Base-by-base conservation (phyloP, 2,888 invertebrate genomes). In the Plebejus anna region DNA sequence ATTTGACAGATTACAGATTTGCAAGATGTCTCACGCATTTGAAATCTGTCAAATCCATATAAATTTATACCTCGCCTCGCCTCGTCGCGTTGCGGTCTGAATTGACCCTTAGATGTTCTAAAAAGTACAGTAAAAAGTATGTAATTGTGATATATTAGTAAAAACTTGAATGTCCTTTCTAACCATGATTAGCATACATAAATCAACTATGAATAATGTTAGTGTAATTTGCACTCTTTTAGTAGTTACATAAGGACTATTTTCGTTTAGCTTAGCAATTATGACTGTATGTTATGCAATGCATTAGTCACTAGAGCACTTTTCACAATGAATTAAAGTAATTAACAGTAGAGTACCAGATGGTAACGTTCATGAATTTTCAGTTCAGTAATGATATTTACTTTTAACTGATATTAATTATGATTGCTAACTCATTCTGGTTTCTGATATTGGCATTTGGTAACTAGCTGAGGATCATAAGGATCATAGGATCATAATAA, bases 251-350 rank as follows among this genome's bases (percentile, higher is more conserved):
- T 73, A 55, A 55, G 32, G 51, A 32, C 32, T 4, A 16, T 32
- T 55, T 73, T 73, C 28, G 51, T 32, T 22, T 16, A 47, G 22
- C 6, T 32, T 1, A 32, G 16, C 73, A 28, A 51, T 32, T 73
- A 73, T 73, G 73, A 73, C 32, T 51, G 73, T 32, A 55, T 51
- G 47, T 73, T 73, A 73, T 28, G 73, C 55, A 73, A 73, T 55
- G 55, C 51, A 16, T 73, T 73, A 73, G 73, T 73, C 73, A 73
- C 51, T 55, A 22, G 72, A 47, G 9, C 42, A 28, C 47, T 72
- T 72, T 72, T 72, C 72, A 72, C 47, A 47, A 72, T 47, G 72
- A 47, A 72, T 72, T 47, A 47, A 72, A 42, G 47, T 47, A 47
- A 72, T 72, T 72, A 72, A 28, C 72, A 47, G 11, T 42, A 5